Evolutionary conservation across 2,797 vertebrate species (phyloP).

Genomic region (Apodemus agrarius): DNA sequence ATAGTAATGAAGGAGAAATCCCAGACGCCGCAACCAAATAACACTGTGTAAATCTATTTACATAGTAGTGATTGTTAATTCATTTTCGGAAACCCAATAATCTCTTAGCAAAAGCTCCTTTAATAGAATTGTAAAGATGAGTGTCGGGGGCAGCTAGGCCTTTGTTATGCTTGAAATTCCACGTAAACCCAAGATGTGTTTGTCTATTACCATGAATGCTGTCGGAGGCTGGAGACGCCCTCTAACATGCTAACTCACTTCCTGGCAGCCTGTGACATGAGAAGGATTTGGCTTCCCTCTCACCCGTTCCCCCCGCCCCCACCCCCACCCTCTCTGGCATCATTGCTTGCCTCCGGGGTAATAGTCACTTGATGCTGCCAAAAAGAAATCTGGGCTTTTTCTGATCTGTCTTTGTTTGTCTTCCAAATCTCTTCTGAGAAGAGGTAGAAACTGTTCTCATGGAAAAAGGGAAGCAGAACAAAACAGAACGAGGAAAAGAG

Average conservation of each 20-base stretch:
- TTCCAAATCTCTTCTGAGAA: slow-evolving; percentile 42
- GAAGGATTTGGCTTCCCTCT: background rate
- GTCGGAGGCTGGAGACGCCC: slow-evolving; percentile 22
- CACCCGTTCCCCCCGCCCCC: background rate
- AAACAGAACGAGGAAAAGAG: background rate
- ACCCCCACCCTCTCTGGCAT: slow-evolving; percentile 40
- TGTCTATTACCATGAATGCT: slow-evolving; percentile 21
- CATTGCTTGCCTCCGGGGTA: slow-evolving; percentile 31
- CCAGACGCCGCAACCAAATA: slow-evolving; percentile 39
- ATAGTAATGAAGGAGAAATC: slow-evolving; percentile 33
- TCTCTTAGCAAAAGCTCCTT: slow-evolving; percentile 46
- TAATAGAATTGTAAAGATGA: slow-evolving; percentile 33
- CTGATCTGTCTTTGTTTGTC: slow-evolving; percentile 47
- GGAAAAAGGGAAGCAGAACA: background rate
- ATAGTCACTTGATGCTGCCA: slow-evolving; percentile 39
- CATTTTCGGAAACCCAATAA: slow-evolving; percentile 55
- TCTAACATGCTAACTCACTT: slow-evolving; percentile 35
- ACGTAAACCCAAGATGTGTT: slow-evolving; percentile 37
- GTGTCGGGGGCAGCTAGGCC: slow-evolving; percentile 14
- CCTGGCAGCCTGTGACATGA: background rate
- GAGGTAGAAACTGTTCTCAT: background rate
- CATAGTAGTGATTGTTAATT: slow-evolving; percentile 2
- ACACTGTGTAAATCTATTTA: slow-evolving; percentile 44
- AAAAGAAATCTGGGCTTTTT: slow-evolving; percentile 49
- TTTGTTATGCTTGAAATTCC: slow-evolving; percentile 56